Conservation (phyloP, 2,113 vertebrate genomes). For the Columbina picui region DNA sequence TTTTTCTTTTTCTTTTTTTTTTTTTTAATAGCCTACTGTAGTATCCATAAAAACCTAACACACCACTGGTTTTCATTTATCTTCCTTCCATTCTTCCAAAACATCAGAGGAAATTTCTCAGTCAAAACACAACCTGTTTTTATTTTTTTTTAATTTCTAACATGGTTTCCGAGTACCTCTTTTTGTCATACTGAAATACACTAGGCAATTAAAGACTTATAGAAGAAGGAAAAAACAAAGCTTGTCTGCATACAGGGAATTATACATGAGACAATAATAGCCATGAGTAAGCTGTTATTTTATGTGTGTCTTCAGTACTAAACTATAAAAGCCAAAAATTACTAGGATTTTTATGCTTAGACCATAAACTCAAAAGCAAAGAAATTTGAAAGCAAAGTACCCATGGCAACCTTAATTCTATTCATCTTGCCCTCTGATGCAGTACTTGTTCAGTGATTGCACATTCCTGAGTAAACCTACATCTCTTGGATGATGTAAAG, state of each 20-base stretch:
- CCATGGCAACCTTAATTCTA: constrained; percentile 37
- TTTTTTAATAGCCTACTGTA: not conserved
- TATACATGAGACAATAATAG: constrained; percentile 36
- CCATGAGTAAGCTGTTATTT: constrained; percentile 1
- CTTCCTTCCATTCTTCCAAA: not conserved
- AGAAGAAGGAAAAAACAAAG: constrained; percentile 52
- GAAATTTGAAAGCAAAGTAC: constrained; percentile 5
- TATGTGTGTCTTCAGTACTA: not conserved
- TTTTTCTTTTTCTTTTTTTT: not conserved
- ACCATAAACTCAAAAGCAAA: constrained; percentile 37
- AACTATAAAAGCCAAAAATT: constrained; percentile 40
- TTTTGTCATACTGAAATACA: constrained; percentile 43
- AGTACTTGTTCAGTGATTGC: not conserved
- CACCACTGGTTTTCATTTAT: not conserved
- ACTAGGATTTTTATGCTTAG: constrained; percentile 38
- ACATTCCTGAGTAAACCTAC: not conserved
- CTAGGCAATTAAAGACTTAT: constrained; percentile 49
- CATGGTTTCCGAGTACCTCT: constrained; percentile 59
- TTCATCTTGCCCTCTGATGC: constrained; percentile 23
- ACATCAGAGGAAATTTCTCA: not conserved
- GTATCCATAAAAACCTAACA: not conserved
- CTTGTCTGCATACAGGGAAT: not conserved
- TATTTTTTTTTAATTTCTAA: not conserved
- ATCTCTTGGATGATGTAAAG: not conserved
- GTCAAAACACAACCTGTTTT: constrained; percentile 2